phyloP scores from a whole-genome alignment of 2,888 invertebrate genomes.

The Macrosiphum euphorbiae region DNA sequence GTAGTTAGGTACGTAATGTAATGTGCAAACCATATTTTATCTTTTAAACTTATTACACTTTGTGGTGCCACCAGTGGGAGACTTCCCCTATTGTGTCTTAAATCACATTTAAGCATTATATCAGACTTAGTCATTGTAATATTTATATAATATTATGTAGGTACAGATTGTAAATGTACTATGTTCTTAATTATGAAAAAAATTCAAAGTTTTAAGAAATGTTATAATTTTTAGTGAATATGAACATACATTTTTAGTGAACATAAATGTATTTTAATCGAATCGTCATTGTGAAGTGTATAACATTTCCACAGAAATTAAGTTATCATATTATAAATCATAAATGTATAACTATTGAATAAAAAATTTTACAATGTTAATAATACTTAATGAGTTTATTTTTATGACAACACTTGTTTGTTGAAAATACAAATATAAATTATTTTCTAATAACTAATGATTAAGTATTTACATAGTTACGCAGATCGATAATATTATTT shows the following conservation, averaged over 20 bases:
- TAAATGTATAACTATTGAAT: background rate
- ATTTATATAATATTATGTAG: background rate
- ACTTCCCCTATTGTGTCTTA: background rate
- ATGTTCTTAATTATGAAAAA: background rate
- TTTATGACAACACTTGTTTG: background rate
- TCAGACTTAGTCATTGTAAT: background rate
- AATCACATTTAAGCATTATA: background rate
- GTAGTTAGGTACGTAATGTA: background rate
- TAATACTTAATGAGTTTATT: background rate
- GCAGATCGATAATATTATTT: background rate
- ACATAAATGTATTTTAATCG: background rate
- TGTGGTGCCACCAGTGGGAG: background rate
- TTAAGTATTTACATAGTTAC: background rate
- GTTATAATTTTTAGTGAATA: too few relatives aligned
- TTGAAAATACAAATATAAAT: background rate
- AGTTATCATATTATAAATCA: background rate
- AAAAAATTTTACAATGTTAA: background rate
- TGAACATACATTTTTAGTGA: too few relatives aligned
- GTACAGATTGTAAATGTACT: background rate
- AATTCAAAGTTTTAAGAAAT: background rate
- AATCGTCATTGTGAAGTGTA: background rate
- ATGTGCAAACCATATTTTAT: background rate
- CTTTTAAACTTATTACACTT: background rate
- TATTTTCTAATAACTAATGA: too few relatives aligned
- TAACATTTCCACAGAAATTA: background rate